Percentiles rank a stretch among this genome's conserved stretches.
These are phyloP conservation scores for Chlamydotis undulata DNA, from an alignment of 2,113 vertebrate genomes.

Conservation along the genomic window DNA sequence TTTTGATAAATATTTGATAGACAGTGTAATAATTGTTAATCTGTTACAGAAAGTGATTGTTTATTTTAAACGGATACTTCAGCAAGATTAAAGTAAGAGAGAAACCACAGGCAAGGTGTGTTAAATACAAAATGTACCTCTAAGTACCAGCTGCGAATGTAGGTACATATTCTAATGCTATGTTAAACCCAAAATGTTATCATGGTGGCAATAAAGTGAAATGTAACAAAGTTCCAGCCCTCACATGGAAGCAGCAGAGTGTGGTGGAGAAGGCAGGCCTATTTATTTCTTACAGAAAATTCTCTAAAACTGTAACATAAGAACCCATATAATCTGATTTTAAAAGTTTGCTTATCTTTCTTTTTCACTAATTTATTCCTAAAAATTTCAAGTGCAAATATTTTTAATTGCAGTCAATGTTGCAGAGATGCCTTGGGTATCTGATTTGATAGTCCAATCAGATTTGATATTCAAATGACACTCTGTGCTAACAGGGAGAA, in stretches of 20 bases:
- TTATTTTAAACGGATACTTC: not conserved
- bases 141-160: not conserved
- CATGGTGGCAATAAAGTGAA: not conserved
- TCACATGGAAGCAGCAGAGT: not conserved
- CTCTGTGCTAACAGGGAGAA: not conserved
- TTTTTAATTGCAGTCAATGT: not conserved
- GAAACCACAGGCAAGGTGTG: not conserved
- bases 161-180: not conserved
- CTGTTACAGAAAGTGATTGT: not conserved
- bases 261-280: not conserved
- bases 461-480: not conserved
- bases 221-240: accelerated
- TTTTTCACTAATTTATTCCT: not conserved
- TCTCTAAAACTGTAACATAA: not conserved
- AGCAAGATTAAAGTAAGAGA: not conserved
- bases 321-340: not conserved
- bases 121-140: not conserved
- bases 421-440: not conserved
- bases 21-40: not conserved
- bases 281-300: not conserved
- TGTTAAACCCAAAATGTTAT: not conserved
- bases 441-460: not conserved
- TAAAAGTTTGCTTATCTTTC: not conserved
- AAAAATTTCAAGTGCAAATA: not conserved
- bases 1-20: not conserved